Evolutionary conservation across 2,113 vertebrate genomes (phyloP).

Genomic region (Prochilodus magdalenae): DNA sequence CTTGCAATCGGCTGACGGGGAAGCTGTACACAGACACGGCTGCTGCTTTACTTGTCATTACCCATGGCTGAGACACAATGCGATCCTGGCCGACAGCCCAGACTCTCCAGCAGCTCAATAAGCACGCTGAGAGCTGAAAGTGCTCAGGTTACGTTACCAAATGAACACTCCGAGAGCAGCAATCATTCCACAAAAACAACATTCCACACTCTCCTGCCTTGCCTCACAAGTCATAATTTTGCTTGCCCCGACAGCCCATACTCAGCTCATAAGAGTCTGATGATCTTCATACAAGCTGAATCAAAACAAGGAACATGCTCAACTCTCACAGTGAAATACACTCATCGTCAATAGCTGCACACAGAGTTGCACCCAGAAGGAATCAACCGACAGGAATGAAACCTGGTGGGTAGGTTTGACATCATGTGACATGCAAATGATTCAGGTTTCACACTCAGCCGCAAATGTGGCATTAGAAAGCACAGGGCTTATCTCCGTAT

Average conservation of each 20-base stretch:
- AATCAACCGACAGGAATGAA: too few species aligned
- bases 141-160: not conserved
- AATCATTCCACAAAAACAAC: not conserved
- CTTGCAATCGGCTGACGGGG: not conserved
- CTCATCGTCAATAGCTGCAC: too few species aligned
- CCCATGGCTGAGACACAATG: not conserved
- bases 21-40: not conserved
- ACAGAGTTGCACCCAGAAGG: too few species aligned
- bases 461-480: too few species aligned
- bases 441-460: too few species aligned
- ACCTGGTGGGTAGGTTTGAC: too few species aligned
- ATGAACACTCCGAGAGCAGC: conserved; percentile 1
- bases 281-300: not conserved
- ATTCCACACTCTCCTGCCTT: not conserved
- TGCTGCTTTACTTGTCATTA: conserved; percentile 2
- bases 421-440: too few species aligned
- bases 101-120: not conserved
- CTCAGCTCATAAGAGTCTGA: not conserved
- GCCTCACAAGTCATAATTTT: not conserved
- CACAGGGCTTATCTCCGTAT: too few species aligned
- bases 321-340: not conserved
- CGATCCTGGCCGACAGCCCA: not conserved
- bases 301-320: not conserved
- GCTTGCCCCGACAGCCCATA: not conserved
- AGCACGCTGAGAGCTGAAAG: not conserved